Conservation (phyloP, 2,797 vertebrate genomes). For the Geotrypetes seraphini region DNA sequence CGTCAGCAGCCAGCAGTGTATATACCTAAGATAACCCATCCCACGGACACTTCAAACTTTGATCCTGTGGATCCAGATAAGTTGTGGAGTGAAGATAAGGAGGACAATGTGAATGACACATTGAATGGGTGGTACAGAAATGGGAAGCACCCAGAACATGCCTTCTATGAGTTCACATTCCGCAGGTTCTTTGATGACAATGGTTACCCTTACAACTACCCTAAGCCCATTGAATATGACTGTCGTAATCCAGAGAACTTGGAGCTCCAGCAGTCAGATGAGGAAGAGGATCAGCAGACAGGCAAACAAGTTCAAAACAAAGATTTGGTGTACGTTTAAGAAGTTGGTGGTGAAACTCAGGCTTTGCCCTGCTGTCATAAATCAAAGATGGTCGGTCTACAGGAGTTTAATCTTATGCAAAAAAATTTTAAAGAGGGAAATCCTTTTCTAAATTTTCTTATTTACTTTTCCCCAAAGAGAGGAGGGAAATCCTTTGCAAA, state of each 20-base stretch:
- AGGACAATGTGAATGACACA: constrained; percentile 80
- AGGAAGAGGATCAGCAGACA: constrained; percentile 48
- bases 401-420: constrained; percentile 25
- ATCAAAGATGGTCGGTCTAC: too few species aligned
- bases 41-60: constrained; percentile 93
- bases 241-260: constrained; percentile 53
- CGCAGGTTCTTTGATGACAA: constrained; percentile 86
- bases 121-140: constrained; percentile 89
- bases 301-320: constrained; percentile 49
- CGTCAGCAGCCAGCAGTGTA: constrained; percentile 82
- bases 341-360: too few species aligned
- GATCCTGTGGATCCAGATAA: constrained; percentile 95
- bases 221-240: constrained; percentile 88
- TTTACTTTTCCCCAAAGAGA: constrained; percentile 29
- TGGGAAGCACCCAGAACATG: constrained; percentile 86
- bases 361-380: too few species aligned
- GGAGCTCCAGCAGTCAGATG: constrained; percentile 44
- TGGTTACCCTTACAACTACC: constrained; percentile 89
- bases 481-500: constrained; percentile 27
- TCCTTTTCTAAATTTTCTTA: too few species aligned
- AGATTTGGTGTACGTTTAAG: constrained; percentile 87
- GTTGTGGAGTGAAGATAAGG: constrained; percentile 76
- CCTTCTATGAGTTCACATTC: constrained; percentile 86
- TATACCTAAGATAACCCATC: constrained; percentile 89
- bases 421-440: constrained; percentile 7